These are phyloP conservation scores for Chiloscyllium plagiosum DNA, from an alignment of 2,113 vertebrate genomes.

Conservation along the genomic window DNA sequence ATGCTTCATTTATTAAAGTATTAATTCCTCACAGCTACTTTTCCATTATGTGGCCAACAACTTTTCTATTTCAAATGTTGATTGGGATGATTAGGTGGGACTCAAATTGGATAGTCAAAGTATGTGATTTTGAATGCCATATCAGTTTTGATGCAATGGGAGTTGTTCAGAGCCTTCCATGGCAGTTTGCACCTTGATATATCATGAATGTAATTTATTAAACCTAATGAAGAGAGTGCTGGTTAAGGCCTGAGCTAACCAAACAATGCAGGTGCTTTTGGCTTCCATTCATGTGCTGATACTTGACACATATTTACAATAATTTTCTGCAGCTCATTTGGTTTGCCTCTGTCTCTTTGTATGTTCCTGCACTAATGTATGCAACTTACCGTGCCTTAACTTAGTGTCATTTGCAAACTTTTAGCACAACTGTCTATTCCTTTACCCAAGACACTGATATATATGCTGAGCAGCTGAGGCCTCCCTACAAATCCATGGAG, in stretches of 20 bases:
- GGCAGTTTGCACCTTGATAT: not conserved
- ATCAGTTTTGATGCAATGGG: not conserved
- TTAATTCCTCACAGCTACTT: too few species aligned
- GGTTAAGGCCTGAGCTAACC: not conserved
- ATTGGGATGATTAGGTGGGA: not conserved
- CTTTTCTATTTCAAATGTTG: not conserved
- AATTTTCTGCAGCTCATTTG: not conserved
- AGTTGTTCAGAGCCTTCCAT: not conserved
- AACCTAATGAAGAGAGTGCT: not conserved
- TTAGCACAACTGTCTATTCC: not conserved
- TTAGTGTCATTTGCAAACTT: not conserved
- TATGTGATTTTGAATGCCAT: not conserved
- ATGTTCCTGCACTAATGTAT: not conserved
- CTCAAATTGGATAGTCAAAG: not conserved
- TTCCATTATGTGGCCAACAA: too few species aligned
- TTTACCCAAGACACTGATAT: not conserved
- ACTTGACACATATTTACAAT: not conserved
- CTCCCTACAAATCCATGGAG: not conserved
- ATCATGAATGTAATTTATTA: not conserved
- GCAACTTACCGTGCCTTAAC: not conserved
- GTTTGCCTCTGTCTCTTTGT: not conserved
- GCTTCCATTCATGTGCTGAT: not conserved
- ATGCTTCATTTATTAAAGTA: too few species aligned
- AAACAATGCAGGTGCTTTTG: not conserved
- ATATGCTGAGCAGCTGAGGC: not conserved